A percentile compares a stretch with the other conserved stretches of the same genome.
These are phyloP conservation scores for Athripsodes cinereus DNA, from an alignment of 2,888 invertebrate species.

Conservation along the genomic window DNA sequence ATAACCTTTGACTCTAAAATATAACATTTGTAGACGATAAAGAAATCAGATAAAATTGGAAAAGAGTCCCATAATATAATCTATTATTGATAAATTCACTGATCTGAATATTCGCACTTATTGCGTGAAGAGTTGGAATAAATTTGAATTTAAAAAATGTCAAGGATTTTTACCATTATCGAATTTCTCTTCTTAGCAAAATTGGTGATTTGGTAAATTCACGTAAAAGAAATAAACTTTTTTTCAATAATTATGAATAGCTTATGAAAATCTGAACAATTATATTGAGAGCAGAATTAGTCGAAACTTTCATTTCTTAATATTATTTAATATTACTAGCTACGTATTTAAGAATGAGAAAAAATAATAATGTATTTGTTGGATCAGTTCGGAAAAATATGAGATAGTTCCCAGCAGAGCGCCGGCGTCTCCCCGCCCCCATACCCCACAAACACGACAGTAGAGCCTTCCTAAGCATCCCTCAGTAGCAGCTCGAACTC, in stretches of 20 bases:
- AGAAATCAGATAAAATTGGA: too few relatives aligned
- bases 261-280: too few relatives aligned
- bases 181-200: slow-evolving; percentile 22
- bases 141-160: slow-evolving; percentile 16
- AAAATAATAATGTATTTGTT: not conserved
- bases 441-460: slow-evolving; percentile 27
- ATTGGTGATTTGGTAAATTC: slow-evolving; percentile 16
- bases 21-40: too few relatives aligned
- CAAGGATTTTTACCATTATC: slow-evolving; percentile 26
- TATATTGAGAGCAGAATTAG: too few relatives aligned
- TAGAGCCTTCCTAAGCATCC: slow-evolving; percentile 21
- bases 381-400: not conserved
- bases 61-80: too few relatives aligned
- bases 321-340: not conserved
- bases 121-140: not conserved
- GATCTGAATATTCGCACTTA: not conserved
- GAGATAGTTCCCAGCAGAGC: slow-evolving; percentile 32
- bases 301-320: not conserved
- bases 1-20: too few relatives aligned
- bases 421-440: slow-evolving; percentile 36
- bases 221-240: not conserved
- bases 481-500: slow-evolving; percentile 25
- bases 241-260: too few relatives aligned
- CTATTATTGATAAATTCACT: not conserved
- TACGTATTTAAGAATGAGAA: too few relatives aligned